These are phyloP conservation scores for Semaprochilodus insignis DNA, from an alignment of 2,797 vertebrate species.

Conservation along the genomic window DNA sequence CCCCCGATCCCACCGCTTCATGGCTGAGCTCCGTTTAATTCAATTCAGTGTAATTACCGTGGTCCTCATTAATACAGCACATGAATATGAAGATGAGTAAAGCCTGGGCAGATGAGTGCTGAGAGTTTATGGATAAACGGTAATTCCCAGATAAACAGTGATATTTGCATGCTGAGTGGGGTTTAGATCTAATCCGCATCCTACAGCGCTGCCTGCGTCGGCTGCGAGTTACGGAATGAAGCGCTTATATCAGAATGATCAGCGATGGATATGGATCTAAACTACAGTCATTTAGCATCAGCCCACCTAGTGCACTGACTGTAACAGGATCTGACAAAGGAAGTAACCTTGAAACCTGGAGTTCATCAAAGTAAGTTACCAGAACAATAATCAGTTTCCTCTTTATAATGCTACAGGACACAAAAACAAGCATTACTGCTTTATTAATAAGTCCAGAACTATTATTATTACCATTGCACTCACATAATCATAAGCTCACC, in stretches of 20 bases:
- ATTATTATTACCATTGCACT: too few relatives aligned
- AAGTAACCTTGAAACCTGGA: too few relatives aligned
- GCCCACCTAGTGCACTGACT: background rate
- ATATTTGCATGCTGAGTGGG: slow-evolving; percentile 40
- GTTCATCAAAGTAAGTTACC: background rate
- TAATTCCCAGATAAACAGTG: slow-evolving; percentile 51
- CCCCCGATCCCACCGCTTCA: background rate
- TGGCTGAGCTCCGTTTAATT: slow-evolving; percentile 41
- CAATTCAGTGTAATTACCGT: slow-evolving; percentile 46
- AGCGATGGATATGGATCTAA: background rate
- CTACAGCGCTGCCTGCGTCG: background rate
- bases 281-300: background rate
- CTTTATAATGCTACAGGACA: too few relatives aligned
- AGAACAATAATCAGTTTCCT: background rate
- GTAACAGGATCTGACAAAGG: background rate
- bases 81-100: slow-evolving; percentile 40
- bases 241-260: background rate
- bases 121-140: slow-evolving; percentile 45
- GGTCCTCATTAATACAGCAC: slow-evolving; percentile 40
- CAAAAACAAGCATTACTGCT: too few relatives aligned
- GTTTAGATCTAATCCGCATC: slow-evolving; percentile 46
- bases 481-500: too few relatives aligned
- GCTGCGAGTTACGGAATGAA: background rate
- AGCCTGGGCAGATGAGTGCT: slow-evolving; percentile 32
- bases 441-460: too few relatives aligned